These are phyloP conservation scores for Epinotia bilunana DNA, from an alignment of 2,888 invertebrate genomes.

Conservation along the genomic window DNA sequence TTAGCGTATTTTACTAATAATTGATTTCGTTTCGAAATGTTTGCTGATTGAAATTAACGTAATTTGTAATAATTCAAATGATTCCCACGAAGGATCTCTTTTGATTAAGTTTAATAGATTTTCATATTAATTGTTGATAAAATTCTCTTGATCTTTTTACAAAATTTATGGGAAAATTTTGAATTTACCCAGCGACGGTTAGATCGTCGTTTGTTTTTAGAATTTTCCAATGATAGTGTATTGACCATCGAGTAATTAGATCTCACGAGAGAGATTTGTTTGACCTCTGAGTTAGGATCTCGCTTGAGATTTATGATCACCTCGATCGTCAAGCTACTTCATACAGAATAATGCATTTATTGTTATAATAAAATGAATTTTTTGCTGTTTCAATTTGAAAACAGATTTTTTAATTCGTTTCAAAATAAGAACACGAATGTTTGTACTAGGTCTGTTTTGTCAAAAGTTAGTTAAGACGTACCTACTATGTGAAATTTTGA, in stretches of 20 bases:
- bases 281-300: not conserved
- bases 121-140: slow-evolving; percentile 47
- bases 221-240: slow-evolving; percentile 50
- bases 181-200: slow-evolving; percentile 62
- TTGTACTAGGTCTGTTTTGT: slow-evolving; percentile 16
- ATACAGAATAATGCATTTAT: slow-evolving; percentile 53
- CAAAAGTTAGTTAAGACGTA: not conserved
- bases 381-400: slow-evolving; percentile 27
- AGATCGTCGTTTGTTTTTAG: slow-evolving; percentile 54
- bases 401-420: slow-evolving; percentile 11
- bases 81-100: slow-evolving; percentile 64
- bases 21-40: slow-evolving; percentile 46
- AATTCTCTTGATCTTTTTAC: slow-evolving; percentile 50
- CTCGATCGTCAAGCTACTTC: slow-evolving; percentile 16
- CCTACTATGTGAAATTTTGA: slow-evolving; percentile 9
- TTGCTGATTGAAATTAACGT: slow-evolving; percentile 47
- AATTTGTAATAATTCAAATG: slow-evolving; percentile 44
- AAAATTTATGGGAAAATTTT: slow-evolving; percentile 67
- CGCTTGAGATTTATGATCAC: not conserved
- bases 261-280: not conserved
- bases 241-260: slow-evolving; percentile 30
- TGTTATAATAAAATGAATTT: slow-evolving; percentile 48
- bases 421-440: not conserved
- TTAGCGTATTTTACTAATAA: slow-evolving; percentile 30
- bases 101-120: slow-evolving; percentile 46